A percentile compares a stretch with the other conserved stretches of the same genome.
Conservation (phyloP, 2,797 vertebrate species). For the Ficedula albicollis region DNA sequence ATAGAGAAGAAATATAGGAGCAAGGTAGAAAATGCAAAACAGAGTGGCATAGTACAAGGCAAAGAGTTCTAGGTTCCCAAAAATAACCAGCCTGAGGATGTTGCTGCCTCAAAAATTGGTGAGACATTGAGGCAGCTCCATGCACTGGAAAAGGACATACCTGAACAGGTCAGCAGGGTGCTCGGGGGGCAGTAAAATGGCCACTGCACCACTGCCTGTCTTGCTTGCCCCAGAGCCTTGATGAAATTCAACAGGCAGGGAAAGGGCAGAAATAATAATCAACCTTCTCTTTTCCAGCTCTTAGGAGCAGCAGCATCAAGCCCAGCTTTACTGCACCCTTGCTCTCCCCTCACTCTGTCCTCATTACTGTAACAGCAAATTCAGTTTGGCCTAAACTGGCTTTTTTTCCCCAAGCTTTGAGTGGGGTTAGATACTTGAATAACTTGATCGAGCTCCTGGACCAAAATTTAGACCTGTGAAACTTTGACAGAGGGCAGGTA, state of each 20-base stretch:
- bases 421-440: background rate
- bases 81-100: background rate
- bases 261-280: background rate
- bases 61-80: background rate
- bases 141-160: background rate
- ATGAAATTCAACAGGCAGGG: background rate
- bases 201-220: background rate
- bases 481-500: background rate
- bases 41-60: background rate
- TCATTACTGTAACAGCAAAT: background rate
- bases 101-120: background rate
- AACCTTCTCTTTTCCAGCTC: background rate
- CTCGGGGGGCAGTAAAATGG: background rate
- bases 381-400: background rate
- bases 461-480: background rate
- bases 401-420: background rate
- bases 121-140: background rate
- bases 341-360: background rate
- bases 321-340: background rate
- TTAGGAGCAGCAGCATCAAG: background rate
- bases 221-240: background rate
- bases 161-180: background rate
- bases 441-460: background rate
- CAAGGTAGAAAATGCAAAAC: background rate
- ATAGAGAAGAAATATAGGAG: background rate